A percentile compares a stretch with the other conserved stretches of the same genome.
Evolutionary conservation across 2,797 vertebrate genomes (phyloP).

Genomic region (Acanthurus leucopareius): DNA sequence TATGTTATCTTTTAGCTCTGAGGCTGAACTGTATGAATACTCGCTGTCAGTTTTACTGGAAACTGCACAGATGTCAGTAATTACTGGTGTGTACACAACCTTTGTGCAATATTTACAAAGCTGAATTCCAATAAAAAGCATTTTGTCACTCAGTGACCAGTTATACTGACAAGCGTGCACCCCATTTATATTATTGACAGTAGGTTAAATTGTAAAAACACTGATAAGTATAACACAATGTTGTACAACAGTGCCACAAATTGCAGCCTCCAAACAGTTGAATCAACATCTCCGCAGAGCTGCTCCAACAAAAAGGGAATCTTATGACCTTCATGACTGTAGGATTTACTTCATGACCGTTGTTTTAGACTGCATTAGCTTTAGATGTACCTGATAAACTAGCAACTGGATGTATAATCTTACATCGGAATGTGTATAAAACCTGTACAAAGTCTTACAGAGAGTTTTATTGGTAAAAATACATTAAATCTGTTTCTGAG

Average conservation of each 20-base stretch:
- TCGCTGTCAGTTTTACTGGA: background rate
- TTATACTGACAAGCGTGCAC: background rate
- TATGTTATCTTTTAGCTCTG: background rate
- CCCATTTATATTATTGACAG: too few species aligned
- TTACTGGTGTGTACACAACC: background rate
- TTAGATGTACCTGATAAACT: too few species aligned
- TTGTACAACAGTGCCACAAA: too few species aligned
- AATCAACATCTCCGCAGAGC: too few species aligned
- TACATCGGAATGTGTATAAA: background rate
- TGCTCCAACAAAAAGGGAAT: too few species aligned
- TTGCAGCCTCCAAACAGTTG: too few species aligned
- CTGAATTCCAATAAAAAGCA: slow-evolving; percentile 3
- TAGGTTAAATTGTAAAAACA: too few species aligned
- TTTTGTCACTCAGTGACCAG: background rate
- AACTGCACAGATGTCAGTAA: background rate
- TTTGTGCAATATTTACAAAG: too few species aligned
- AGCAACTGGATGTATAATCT: background rate
- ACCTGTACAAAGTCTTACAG: slow-evolving; percentile 8
- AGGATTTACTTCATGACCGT: too few species aligned
- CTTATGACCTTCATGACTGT: too few species aligned
- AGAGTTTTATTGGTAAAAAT: slow-evolving; percentile 27
- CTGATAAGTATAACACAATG: too few species aligned
- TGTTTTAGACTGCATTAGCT: too few species aligned
- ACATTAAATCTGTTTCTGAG: slow-evolving; percentile 32
- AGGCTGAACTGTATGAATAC: background rate